Percentiles rank a stretch among this genome's conserved stretches.
Evolutionary conservation across 1,140 invertebrate species (phyloP).

Genomic region (Caerostris extrusa): DNA sequence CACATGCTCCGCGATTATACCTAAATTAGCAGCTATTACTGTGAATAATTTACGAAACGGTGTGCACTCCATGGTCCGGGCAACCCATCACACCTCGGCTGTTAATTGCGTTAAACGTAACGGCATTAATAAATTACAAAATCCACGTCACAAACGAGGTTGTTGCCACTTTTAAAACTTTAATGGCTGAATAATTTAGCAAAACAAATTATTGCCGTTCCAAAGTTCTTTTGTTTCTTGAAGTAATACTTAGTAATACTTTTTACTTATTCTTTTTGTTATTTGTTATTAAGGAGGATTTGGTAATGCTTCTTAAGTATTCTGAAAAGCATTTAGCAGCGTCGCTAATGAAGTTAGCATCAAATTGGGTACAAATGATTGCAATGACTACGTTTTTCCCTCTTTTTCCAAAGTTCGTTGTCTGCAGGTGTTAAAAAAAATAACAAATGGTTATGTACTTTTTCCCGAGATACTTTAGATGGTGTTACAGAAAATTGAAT

Average conservation of each 20-base stretch:
- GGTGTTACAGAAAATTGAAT: background rate
- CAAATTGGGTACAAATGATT: conserved; percentile 36
- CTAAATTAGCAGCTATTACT: conserved; percentile 66
- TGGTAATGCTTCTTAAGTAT: conserved; percentile 36
- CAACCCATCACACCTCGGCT: conserved; percentile 38
- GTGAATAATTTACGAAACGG: conserved; percentile 61
- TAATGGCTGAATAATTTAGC: conserved; percentile 64
- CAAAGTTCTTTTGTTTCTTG: conserved; percentile 17
- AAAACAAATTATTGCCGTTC: background rate
- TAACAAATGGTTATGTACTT: background rate
- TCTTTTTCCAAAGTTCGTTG: background rate
- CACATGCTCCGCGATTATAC: conserved; percentile 61
- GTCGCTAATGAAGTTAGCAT: conserved; percentile 2
- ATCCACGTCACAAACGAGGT: background rate
- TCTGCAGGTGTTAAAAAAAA: background rate
- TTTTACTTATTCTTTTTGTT: background rate
- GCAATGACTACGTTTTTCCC: background rate
- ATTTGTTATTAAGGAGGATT: conserved; percentile 28
- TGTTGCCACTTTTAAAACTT: conserved; percentile 53
- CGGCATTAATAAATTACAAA: conserved; percentile 64
- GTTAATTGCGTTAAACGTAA: conserved; percentile 70
- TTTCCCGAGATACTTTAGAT: background rate
- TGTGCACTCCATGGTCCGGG: conserved; percentile 6
- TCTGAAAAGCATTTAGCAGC: conserved; percentile 33
- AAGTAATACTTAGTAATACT: background rate